Evolutionary conservation across 1,140 invertebrate species (phyloP).

Genomic region (Cherax destructor): DNA sequence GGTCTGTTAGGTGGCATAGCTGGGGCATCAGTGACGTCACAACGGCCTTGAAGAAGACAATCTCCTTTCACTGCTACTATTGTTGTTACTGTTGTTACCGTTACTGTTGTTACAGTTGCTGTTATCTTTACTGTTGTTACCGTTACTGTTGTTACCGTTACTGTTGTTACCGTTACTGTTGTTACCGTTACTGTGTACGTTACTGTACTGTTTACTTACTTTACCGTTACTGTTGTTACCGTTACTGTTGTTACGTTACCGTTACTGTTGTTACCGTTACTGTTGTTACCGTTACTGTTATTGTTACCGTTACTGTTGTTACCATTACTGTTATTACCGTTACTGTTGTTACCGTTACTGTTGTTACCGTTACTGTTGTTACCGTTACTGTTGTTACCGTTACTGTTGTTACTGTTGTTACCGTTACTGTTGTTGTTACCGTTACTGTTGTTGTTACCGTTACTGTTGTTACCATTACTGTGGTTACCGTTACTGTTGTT

Average conservation of each 20-base stretch:
- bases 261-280: no score
- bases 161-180: conserved; percentile 27
- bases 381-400: not conserved
- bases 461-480: not conserved
- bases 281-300: conserved; percentile 15
- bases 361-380: not conserved
- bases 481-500: not conserved
- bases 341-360: conserved; percentile 6
- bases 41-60: not conserved
- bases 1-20: not conserved
- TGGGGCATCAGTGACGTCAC: not conserved
- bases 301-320: not conserved
- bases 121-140: conserved; percentile 3
- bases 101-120: not conserved
- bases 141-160: conserved; percentile 18
- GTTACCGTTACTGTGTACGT: conserved; percentile 10
- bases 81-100: not conserved
- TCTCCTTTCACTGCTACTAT: not conserved
- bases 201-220: no score
- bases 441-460: conserved; percentile 1
- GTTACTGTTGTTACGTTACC: no score
- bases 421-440: not conserved
- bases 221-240: conserved; percentile 14
- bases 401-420: not conserved
- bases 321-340: conserved; percentile 11